phyloP scores from a whole-genome alignment of 1,140 invertebrate genomes.

The Daktulosphaira vitifoliae region DNA sequence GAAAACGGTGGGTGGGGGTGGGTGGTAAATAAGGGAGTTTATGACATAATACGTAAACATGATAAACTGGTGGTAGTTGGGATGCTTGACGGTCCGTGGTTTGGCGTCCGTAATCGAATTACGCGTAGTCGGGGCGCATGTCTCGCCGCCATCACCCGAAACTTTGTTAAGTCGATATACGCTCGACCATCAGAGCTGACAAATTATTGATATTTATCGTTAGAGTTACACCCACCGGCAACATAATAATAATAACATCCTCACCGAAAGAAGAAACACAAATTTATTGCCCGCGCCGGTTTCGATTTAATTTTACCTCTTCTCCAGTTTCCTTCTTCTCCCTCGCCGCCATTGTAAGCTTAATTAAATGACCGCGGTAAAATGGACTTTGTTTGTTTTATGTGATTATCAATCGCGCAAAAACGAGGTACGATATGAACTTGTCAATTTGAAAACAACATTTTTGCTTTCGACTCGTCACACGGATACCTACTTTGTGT shows the following conservation, averaged over 20 bases:
- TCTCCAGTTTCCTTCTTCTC: no score
- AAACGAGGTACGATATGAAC: no score
- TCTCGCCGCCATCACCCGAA: conserved; percentile 1
- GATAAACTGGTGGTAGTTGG: conserved; percentile 25
- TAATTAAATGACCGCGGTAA: no score
- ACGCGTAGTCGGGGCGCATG: conserved; percentile 14
- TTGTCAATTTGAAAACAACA: no score
- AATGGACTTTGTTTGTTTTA: no score
- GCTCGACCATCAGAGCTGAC: conserved; percentile 6
- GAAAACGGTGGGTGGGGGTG: not conserved
- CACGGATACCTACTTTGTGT: no score
- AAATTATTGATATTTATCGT: conserved; percentile 33
- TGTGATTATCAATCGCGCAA: no score
- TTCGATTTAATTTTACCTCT: not conserved
- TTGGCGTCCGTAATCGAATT: conserved; percentile 30
- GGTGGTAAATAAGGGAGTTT: not conserved
- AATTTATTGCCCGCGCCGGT: conserved; percentile 16
- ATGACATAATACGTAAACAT: conserved; percentile 25
- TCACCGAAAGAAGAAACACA: not conserved
- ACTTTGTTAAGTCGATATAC: conserved; percentile 23
- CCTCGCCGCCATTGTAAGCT: no score
- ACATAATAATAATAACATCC: not conserved
- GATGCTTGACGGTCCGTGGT: conserved; percentile 31
- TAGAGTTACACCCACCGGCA: conserved; percentile 17
- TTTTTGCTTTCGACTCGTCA: no score